Conservation (phyloP, 2,113 vertebrate genomes). For the Cyphomyrus plagiostoma region DNA sequence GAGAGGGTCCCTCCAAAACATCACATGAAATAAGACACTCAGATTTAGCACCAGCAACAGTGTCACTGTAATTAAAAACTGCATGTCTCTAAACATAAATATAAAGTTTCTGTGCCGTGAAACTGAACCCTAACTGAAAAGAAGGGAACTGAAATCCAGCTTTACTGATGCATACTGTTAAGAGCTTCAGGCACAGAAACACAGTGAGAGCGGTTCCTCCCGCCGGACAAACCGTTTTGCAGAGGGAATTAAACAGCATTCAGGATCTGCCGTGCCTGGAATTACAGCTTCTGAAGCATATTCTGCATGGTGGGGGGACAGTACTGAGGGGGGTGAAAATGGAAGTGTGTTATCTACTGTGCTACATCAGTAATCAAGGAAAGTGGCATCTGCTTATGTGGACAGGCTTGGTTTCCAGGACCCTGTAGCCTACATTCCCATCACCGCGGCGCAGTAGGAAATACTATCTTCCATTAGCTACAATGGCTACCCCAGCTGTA, state of each 20-base stretch:
- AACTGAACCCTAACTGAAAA: background rate
- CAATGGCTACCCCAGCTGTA: background rate
- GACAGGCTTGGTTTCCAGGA: slow-evolving; percentile 13
- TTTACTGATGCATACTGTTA: slow-evolving; percentile 63
- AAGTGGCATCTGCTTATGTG: slow-evolving; percentile 36
- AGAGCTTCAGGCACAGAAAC: slow-evolving; percentile 72
- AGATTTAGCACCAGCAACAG: slow-evolving; percentile 35
- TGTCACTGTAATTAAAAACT: slow-evolving; percentile 56
- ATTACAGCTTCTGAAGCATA: slow-evolving; percentile 68
- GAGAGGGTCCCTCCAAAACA: slow-evolving; percentile 42
- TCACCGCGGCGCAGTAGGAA: background rate
- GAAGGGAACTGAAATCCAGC: background rate
- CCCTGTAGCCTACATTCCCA: slow-evolving; percentile 2
- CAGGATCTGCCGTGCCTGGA: slow-evolving; percentile 60
- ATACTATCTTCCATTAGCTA: background rate
- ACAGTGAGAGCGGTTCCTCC: slow-evolving; percentile 69
- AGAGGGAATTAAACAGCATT: slow-evolving; percentile 68
- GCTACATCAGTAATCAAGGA: background rate
- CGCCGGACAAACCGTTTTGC: slow-evolving; percentile 60
- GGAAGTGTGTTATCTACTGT: slow-evolving; percentile 42
- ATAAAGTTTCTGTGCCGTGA: slow-evolving; percentile 44
- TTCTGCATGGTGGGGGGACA: slow-evolving; percentile 63
- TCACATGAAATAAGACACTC: slow-evolving; percentile 33
- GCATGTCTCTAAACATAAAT: slow-evolving; percentile 46
- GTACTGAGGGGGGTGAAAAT: slow-evolving; percentile 67